Evolutionary conservation across 1,140 invertebrate genomes (phyloP).

Genomic region (Xylocopa sonorina): DNA sequence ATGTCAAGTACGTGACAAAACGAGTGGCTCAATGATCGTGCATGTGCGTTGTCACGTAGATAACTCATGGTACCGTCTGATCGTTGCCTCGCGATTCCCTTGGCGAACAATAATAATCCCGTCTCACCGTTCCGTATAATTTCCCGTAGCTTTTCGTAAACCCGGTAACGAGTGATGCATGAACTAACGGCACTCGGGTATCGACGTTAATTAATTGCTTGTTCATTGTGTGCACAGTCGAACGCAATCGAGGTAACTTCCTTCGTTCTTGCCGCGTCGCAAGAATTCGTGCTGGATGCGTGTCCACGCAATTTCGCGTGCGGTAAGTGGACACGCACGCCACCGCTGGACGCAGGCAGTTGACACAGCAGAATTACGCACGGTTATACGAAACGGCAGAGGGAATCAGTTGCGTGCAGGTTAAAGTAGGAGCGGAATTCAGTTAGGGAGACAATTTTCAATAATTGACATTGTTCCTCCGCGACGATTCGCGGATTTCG

Average conservation of each 20-base stretch:
- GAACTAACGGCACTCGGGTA: neutral
- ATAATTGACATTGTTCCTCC: conserved; percentile 33
- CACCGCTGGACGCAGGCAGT: neutral
- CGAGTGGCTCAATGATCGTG: neutral
- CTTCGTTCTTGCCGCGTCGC: neutral
- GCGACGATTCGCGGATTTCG: conserved; percentile 16
- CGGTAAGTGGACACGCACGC: neutral
- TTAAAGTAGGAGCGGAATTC: neutral
- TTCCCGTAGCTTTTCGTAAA: conserved; percentile 11
- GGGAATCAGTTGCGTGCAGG: conserved; percentile 24
- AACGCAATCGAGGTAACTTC: neutral
- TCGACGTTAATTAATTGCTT: conserved; percentile 35
- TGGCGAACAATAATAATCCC: neutral
- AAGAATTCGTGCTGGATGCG: neutral
- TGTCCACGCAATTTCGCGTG: neutral
- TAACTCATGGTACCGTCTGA: neutral
- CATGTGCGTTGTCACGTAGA: neutral
- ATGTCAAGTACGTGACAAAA: conserved; percentile 27
- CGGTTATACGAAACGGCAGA: neutral
- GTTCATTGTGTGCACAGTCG: neutral
- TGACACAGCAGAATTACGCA: neutral
- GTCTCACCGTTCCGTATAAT: neutral
- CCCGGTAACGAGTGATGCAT: conserved; percentile 7
- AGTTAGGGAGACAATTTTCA: conserved; percentile 30
- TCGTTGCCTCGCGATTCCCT: neutral